Percentiles rank a stretch among this genome's conserved stretches.
phyloP scores from a whole-genome alignment of 2,797 vertebrate genomes.

The Morus bassanus region DNA sequence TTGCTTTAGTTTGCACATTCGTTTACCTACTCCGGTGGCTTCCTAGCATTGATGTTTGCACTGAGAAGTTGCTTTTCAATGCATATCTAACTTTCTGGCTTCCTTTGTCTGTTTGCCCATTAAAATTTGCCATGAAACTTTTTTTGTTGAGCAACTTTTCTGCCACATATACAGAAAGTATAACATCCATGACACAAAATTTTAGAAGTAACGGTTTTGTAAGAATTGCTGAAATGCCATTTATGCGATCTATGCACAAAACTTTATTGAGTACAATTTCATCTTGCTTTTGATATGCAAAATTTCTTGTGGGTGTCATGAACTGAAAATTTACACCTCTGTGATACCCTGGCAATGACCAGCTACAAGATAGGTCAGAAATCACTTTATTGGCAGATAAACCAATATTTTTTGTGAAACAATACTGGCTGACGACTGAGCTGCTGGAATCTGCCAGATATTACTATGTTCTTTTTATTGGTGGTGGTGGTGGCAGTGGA shows the following conservation, averaged over 20 bases:
- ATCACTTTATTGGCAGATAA: background rate
- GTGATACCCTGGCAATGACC: background rate
- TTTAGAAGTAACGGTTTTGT: background rate
- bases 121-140: background rate
- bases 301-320: background rate
- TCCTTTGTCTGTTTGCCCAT: background rate
- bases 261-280: background rate
- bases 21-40: background rate
- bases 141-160: background rate
- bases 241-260: background rate
- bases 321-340: background rate
- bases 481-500: background rate
- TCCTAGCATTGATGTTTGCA: background rate
- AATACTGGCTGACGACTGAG: background rate
- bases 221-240: background rate
- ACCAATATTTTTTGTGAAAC: background rate
- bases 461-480: background rate
- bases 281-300: background rate
- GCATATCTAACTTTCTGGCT: background rate
- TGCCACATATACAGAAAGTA: background rate
- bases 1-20: background rate
- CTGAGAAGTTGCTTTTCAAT: background rate
- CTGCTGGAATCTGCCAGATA: background rate
- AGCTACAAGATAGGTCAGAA: background rate
- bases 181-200: background rate